A percentile compares a stretch with the other conserved stretches of the same genome.
Evolutionary conservation across 2,113 vertebrate species (phyloP).

Genomic region (Bubalus kerabau): DNA sequence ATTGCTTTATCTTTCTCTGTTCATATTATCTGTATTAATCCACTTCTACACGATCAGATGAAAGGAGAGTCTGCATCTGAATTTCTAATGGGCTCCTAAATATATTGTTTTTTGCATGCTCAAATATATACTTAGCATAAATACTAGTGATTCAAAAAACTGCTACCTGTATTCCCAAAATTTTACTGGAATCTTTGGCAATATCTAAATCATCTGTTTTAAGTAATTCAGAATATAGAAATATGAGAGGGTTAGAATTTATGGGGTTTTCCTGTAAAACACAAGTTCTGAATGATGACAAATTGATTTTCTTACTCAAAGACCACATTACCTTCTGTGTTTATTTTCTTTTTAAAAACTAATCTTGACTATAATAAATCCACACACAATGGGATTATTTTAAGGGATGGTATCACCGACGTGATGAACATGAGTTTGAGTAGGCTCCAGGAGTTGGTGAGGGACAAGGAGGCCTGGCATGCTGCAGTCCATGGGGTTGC

Average conservation of each 20-base stretch:
- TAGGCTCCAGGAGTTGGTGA: neutral
- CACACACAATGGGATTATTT: conserved; percentile 28
- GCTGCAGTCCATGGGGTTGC: neutral
- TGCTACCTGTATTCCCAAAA: conserved; percentile 40
- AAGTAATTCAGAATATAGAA: neutral
- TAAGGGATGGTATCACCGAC: neutral
- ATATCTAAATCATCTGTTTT: conserved; percentile 44
- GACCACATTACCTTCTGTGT: conserved; percentile 38
- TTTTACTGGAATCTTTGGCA: conserved; percentile 39
- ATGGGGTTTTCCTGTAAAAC: conserved; percentile 19
- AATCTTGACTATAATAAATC: conserved; percentile 50
- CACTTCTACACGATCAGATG: conserved; percentile 65
- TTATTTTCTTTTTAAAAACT: conserved; percentile 55
- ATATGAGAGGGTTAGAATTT: neutral
- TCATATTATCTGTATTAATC: conserved; percentile 76
- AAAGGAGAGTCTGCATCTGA: conserved; percentile 68
- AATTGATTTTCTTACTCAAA: conserved; percentile 57
- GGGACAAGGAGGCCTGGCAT: neutral
- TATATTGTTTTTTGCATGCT: conserved; percentile 42
- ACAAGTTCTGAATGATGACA: conserved; percentile 35
- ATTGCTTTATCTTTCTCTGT: conserved; percentile 75
- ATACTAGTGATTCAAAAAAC: conserved; percentile 37
- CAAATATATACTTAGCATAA: conserved; percentile 34
- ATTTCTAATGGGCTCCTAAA: conserved; percentile 71
- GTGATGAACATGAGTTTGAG: neutral